Base-by-base conservation (phyloP, 2,797 vertebrate genomes). In the Poeciliopsis gracilis region DNA sequence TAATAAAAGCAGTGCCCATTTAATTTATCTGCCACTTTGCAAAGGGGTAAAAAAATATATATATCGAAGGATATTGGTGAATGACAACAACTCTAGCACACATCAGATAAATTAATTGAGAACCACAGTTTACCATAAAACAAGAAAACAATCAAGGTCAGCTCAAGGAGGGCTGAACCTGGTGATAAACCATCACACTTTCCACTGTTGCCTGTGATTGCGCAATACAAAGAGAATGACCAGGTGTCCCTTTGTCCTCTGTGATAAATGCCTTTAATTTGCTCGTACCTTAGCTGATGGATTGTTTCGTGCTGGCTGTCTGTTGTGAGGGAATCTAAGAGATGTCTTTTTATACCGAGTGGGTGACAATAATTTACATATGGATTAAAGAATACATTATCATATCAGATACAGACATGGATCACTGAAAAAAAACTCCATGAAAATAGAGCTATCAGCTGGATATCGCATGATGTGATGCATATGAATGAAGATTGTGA, bases 181-280 rank as follows among this genome's bases (percentile, higher is more conserved):
- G 77, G 77, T 77, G 80, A 89, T 82, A 83, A 89, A 88, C 67
- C 76, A 23, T 66, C 78, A 63, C 79, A 36, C 76, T 84, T 76
- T 73, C 66, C 67, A 33, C 70, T 66, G 11, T 72, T 83, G 69
- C 57, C 84, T 59, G 77, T 78, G 82, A 87, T 84, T 86, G 76
- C 0, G 33, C 79, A 86, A 89, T 88, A 89, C 81, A n/a, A 55
- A 23, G 77, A 78, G 82, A 86, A 87, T 82, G 87, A 87, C 83
- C 79, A 57, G 46, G 46, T 86, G 89, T 92, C 84, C 87, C 85
- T 92, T 85, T 82, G 88, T 91, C 92, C 89, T 90, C 80, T 63
- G 84, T 90, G 90, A 94, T 92, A 91, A 92, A 95, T 92, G 85
- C 66, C 82, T 89, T 89, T 89, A 86, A 90, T 92, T 91, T 91